Percentiles rank a stretch among this genome's conserved stretches.
Conservation (phyloP, 2,888 invertebrate genomes). For the Hyposoter dolosus region DNA sequence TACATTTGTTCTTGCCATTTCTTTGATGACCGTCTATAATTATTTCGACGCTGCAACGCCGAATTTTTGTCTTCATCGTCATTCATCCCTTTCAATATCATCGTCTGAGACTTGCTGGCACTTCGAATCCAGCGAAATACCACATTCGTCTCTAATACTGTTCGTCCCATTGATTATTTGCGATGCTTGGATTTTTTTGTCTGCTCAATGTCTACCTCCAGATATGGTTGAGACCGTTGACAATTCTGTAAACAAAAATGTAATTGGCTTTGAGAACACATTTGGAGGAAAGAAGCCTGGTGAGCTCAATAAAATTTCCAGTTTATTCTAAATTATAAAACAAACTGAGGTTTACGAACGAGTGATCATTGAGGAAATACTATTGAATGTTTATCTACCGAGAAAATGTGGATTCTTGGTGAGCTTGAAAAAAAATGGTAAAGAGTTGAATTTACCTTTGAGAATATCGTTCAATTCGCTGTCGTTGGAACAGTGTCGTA, state of each 20-base stretch:
- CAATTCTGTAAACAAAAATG: constrained; percentile 71
- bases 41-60: constrained; percentile 13
- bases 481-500: constrained; percentile 86
- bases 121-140: constrained; percentile 57
- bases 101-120: constrained; percentile 51
- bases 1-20: constrained; percentile 3
- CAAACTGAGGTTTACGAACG: background rate
- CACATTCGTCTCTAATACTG: constrained; percentile 61
- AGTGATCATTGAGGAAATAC: background rate
- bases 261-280: background rate
- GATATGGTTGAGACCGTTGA: constrained; percentile 71
- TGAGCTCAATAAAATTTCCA: background rate
- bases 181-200: constrained; percentile 31
- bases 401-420: background rate
- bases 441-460: constrained; percentile 82
- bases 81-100: constrained; percentile 22
- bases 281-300: background rate
- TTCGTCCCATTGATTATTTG: constrained; percentile 25
- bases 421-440: background rate
- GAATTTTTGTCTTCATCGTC: background rate
- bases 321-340: background rate
- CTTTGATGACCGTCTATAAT: constrained; percentile 30
- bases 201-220: constrained; percentile 72
- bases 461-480: constrained; percentile 86
- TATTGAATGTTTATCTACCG: background rate